Percentiles rank a stretch among this genome's conserved stretches.
Conservation (phyloP, 2,797 vertebrate genomes). For the Chelon auratus region DNA sequence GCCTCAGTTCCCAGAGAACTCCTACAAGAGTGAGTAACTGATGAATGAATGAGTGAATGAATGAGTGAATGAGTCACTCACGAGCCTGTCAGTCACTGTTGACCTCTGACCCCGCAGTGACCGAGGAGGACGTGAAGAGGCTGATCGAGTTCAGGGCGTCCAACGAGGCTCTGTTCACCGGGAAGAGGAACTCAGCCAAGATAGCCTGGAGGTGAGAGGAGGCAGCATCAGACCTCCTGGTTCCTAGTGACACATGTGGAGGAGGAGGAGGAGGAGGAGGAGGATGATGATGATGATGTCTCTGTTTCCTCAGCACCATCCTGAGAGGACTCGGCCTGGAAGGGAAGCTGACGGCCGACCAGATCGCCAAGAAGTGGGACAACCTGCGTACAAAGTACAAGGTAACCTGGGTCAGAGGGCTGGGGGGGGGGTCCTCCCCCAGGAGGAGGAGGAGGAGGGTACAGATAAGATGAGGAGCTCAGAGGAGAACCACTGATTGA, state of each 20-base stretch:
- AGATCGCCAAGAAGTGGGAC: slow-evolving; percentile 83
- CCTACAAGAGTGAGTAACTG: slow-evolving; percentile 77
- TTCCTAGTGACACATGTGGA: too few species aligned
- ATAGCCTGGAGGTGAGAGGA: slow-evolving; percentile 81
- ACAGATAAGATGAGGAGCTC: too few species aligned
- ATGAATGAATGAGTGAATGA: too few species aligned
- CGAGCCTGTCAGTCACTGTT: background rate
- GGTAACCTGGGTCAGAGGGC: slow-evolving; percentile 40
- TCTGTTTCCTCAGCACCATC: slow-evolving; percentile 70
- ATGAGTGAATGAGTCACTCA: too few species aligned
- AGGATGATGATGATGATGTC: too few species aligned
- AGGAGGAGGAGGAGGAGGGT: too few species aligned
- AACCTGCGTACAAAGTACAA: slow-evolving; percentile 81
- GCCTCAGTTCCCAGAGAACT: slow-evolving; percentile 67
- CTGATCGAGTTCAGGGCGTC: slow-evolving; percentile 80
- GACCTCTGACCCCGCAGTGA: slow-evolving; percentile 69
- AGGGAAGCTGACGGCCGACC: slow-evolving; percentile 77
- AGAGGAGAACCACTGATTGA: too few species aligned
- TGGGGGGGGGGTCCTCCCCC: too few species aligned
- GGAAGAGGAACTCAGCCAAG: slow-evolving; percentile 82
- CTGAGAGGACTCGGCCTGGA: slow-evolving; percentile 78
- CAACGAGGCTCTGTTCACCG: slow-evolving; percentile 81
- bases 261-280: too few species aligned
- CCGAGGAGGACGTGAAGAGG: slow-evolving; percentile 81
- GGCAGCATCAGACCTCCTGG: too few species aligned